Conservation (phyloP, 2,888 invertebrate species). For the Craniophora ligustri region DNA sequence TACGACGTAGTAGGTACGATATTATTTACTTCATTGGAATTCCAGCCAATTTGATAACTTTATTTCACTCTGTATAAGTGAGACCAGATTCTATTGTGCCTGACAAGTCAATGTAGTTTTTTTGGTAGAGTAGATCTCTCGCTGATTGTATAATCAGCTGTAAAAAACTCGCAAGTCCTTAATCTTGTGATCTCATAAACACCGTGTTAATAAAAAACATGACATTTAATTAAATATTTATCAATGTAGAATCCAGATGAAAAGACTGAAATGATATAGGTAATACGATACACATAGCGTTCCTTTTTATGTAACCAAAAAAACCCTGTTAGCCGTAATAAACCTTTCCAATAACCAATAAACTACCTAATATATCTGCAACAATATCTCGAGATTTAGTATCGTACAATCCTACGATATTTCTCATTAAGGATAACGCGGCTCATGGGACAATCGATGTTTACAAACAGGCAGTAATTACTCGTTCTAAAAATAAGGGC, state of each 20-base stretch:
- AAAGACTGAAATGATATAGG: too few relatives aligned
- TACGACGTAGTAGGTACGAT: too few relatives aligned
- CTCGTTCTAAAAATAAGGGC: constrained; percentile 38
- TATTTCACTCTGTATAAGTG: too few relatives aligned
- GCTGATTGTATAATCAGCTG: too few relatives aligned
- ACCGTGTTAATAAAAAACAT: constrained; percentile 18
- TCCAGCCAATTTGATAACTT: background rate
- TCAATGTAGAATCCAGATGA: constrained; percentile 9
- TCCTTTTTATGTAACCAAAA: background rate
- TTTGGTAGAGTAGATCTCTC: too few relatives aligned
- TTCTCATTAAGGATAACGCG: constrained; percentile 27
- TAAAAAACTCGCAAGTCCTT: too few relatives aligned
- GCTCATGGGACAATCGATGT: constrained; percentile 28
- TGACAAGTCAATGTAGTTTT: too few relatives aligned
- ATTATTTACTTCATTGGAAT: background rate
- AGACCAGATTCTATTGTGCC: too few relatives aligned
- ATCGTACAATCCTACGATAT: constrained; percentile 10
- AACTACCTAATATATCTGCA: background rate
- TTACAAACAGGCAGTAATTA: constrained; percentile 41
- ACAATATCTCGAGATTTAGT: constrained; percentile 1
- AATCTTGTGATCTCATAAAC: constrained; percentile 5
- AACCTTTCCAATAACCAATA: background rate
- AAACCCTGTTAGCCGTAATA: background rate
- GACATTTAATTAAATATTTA: constrained; percentile 37
- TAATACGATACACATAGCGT: constrained; percentile 12